These are phyloP conservation scores for Heliopora coerulea DNA, from an alignment of 92 coral and sea anemone species.

Conservation along the genomic window DNA sequence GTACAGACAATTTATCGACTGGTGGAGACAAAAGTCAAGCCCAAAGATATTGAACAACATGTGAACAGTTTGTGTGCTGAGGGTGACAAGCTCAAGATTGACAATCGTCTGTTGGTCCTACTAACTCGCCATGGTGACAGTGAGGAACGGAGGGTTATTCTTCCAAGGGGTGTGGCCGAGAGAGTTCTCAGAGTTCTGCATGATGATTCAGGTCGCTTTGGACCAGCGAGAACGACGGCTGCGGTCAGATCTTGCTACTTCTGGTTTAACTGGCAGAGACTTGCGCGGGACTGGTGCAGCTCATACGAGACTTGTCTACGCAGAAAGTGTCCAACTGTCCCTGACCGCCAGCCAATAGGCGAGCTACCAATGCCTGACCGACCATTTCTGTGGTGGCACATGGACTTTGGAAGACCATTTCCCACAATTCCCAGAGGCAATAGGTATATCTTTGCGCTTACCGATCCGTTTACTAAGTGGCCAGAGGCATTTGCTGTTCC, in stretches of 20 bases:
- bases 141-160: neutral
- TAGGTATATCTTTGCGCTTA: constrained; percentile 19
- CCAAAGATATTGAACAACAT: constrained; percentile 21
- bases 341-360: constrained; percentile 1
- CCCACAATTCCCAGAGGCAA: constrained; percentile 19
- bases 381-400: constrained; percentile 31
- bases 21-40: constrained; percentile 5
- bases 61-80: constrained; percentile 21
- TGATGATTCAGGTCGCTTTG: constrained; percentile 18
- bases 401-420: constrained; percentile 30
- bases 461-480: constrained; percentile 28
- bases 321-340: constrained; percentile 8
- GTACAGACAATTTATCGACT: constrained; percentile 9
- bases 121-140: constrained; percentile 3
- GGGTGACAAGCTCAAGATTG: constrained; percentile 18
- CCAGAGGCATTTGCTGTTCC: constrained; percentile 29
- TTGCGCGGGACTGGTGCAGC: constrained; percentile 27
- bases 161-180: constrained; percentile 6
- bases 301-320: constrained; percentile 29
- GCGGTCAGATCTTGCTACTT: constrained; percentile 13
- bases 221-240: constrained; percentile 1
- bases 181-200: constrained; percentile 18
- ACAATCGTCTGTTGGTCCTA: constrained; percentile 20
- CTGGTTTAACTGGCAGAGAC: constrained; percentile 29
- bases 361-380: constrained; percentile 7